These are phyloP conservation scores for Cantharis lateralis DNA, from an alignment of 2,888 invertebrate species.

Conservation along the genomic window DNA sequence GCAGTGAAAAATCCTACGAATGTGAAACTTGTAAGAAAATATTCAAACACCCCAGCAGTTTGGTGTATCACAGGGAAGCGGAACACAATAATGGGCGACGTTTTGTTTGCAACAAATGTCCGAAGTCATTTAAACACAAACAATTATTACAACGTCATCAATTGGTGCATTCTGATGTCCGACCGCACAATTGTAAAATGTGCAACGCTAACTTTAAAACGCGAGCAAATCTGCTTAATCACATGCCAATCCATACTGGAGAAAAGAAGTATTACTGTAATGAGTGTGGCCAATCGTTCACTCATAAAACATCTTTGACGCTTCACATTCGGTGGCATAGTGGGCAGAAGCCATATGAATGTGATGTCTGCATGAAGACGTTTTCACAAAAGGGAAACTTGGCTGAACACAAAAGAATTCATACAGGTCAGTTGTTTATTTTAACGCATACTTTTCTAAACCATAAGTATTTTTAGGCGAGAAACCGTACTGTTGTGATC, in stretches of 20 bases:
- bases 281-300: constrained; percentile 73
- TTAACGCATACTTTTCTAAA: too few species aligned
- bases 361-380: constrained; percentile 70
- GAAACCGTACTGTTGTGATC: constrained; percentile 73
- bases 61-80: constrained; percentile 75
- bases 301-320: constrained; percentile 77
- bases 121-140: constrained; percentile 75
- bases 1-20: constrained; percentile 58
- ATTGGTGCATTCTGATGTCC: constrained; percentile 73
- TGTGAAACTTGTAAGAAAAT: constrained; percentile 73
- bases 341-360: constrained; percentile 71
- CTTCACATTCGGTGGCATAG: constrained; percentile 75
- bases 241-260: constrained; percentile 73
- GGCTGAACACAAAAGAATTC: constrained; percentile 75
- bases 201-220: constrained; percentile 70
- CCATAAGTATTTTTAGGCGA: constrained; percentile 66
- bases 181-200: constrained; percentile 67
- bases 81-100: constrained; percentile 67
- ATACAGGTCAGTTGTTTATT: constrained; percentile 57
- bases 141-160: constrained; percentile 78
- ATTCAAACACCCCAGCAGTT: constrained; percentile 73
- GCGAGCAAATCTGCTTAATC: constrained; percentile 72
- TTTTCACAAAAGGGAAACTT: constrained; percentile 81
- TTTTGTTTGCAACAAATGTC: constrained; percentile 76
- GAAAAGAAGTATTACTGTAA: constrained; percentile 73